Base-by-base conservation (phyloP, 2,888 invertebrate genomes). In the Rhingia rostrata region DNA sequence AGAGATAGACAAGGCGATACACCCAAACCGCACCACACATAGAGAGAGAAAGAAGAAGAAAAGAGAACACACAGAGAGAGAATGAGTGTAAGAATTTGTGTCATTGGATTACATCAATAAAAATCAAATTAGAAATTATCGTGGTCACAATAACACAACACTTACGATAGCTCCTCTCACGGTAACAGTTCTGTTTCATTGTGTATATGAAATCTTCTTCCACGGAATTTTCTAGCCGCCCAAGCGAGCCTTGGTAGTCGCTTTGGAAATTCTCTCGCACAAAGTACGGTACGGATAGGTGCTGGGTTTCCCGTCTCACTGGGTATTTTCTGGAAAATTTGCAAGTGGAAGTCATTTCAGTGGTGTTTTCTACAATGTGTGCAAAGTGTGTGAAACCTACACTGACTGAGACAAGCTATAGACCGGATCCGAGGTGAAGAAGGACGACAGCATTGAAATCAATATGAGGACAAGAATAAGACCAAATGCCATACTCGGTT, bases 391-490 rank as follows among this genome's bases (percentile, higher is more conserved):
- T 73, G 60, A 37, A 77, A 95, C 93, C 95, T 95, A 88, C 94
- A 92, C 90, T 90, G 94, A 95, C 85, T 94, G 94, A 89, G 95
- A 94, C 87, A 99, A 94, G 90, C 96, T 97, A 93, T 96, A 99
- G 6, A 97, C 94, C 3, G 99, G 98, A 92, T 99, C 99, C 87
- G 96, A 95, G 89, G 98, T 97, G 92, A 99, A 97, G 92, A 98
- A 95, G 88, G 97, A 97, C 86, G 97, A 97, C 92, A 98, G 94
- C 94, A 99, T 95, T 77, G 98, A 98, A 86, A 99, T 94, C 86
- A 97, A 93, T 88, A 99, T 96, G 82, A 99, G 94, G 86, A 99
- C 94, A 37, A 99, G 92, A 60, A 99, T 96, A 90, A 92, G 37
- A 88, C 92, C 88, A 91, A 93, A 4, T 90, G 92, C 88, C 90